Evolutionary conservation across 2,797 vertebrate species (phyloP), one percentile per base, ranked within the genome.

Genomic region (Manis pentadactyla): DNA sequence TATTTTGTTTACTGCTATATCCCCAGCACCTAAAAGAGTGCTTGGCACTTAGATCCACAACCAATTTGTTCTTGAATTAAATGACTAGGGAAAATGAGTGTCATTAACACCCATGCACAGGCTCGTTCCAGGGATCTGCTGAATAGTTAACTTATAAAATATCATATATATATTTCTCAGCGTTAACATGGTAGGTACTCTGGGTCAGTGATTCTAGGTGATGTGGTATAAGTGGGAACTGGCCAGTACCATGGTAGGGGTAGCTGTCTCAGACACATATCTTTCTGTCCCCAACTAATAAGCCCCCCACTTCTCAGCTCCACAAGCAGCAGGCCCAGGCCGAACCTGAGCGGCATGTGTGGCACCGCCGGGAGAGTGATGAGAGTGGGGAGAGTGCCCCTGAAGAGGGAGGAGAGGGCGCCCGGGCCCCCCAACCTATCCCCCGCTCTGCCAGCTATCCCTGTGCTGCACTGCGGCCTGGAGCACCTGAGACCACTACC

Each of bases 351-450:
- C 98, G 99, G 71, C 99, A 99, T 97, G 99, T 99, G 3, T 99
- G 99, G 99, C 99, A 99, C 98, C 98, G 99, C 27, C 99, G 99
- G 96, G 99, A 99, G 96, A 99, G 99, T 0, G 99, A 99, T 0
- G 99, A 99, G 97, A 99, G 99, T 63, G 99, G 99, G 5, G 99
- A 99, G 98, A 99, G 99, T 0, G 96, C 99, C 87, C 99, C 99
- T 0, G 99, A 99, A 31, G 99, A 99, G 95, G 78, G 97, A 12
- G 96, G 74, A 87, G 97, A 92, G 94, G 98, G 97, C 69, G 98
- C 87, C 97, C 98, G 46, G 99, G 99, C 75, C 99, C 98, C n/a
- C 99, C 99, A 98, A 99, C 99, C 59, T 98, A 98, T 88, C 96
- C 99, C 95, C 97, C 98, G 0, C 64, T 98, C 0, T 94, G 98